Evolutionary conservation across 2,888 invertebrate genomes (phyloP).

Genomic region (Taphrorychus bicolor): DNA sequence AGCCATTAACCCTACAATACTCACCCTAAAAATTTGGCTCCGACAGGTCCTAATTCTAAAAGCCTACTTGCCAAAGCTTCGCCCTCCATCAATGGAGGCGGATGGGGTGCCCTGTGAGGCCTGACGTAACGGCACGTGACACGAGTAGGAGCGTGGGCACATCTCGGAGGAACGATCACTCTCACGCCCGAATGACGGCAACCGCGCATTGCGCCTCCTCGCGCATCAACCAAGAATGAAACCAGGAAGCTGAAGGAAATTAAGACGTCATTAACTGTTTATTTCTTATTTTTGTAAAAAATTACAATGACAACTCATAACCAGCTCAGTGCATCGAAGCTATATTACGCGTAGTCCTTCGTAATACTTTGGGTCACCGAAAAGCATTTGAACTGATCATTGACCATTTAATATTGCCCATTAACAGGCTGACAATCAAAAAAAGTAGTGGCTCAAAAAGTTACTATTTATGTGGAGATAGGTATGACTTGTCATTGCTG

Average conservation of each 20-base stretch:
- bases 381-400: too few relatives aligned
- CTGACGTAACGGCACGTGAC: constrained; percentile 94
- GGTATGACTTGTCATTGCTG: neutral
- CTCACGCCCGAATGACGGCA: constrained; percentile 97
- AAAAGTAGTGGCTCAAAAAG: too few relatives aligned
- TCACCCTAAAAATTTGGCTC: constrained; percentile 86
- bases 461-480: neutral
- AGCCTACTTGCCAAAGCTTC: constrained; percentile 96
- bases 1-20: too few relatives aligned
- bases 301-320: neutral
- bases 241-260: constrained; percentile 82
- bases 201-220: constrained; percentile 98
- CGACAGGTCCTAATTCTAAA: constrained; percentile 94
- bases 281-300: neutral
- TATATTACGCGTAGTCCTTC: too few relatives aligned
- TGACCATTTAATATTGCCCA: too few relatives aligned
- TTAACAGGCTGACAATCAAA: too few relatives aligned
- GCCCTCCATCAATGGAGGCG: constrained; percentile 97
- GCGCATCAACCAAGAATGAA: constrained; percentile 98
- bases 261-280: neutral
- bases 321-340: neutral
- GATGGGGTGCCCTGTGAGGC: constrained; percentile 75
- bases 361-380: too few relatives aligned
- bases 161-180: constrained; percentile 94
- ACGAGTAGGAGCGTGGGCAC: constrained; percentile 93